phyloP scores from a whole-genome alignment of 2,113 vertebrate genomes.

The Muntiacus muntjak region DNA sequence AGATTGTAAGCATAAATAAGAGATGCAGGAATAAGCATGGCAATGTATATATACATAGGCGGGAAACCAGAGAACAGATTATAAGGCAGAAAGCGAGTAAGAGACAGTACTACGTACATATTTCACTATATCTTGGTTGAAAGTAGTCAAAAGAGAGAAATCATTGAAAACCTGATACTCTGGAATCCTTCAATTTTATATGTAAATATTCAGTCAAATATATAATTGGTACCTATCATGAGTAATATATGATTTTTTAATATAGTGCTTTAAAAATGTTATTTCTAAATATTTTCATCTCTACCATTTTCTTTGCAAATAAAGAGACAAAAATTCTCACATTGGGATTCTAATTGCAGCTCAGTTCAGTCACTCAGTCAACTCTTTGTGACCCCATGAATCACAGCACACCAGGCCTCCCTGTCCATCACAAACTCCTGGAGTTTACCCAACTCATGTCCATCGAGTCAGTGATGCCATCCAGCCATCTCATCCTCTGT shows the following conservation, averaged over 20 bases:
- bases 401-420: too few relatives aligned
- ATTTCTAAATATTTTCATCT: conserved; percentile 2
- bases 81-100: not conserved
- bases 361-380: too few relatives aligned
- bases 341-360: not conserved
- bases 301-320: not conserved
- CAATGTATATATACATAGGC: not conserved
- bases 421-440: too few relatives aligned
- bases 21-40: not conserved
- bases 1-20: not conserved
- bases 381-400: too few relatives aligned
- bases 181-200: not conserved
- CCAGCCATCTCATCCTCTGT: too few relatives aligned
- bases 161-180: not conserved
- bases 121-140: not conserved
- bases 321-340: not conserved
- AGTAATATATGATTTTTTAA: not conserved
- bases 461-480: too few relatives aligned
- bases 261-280: not conserved
- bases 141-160: not conserved
- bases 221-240: not conserved
- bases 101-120: not conserved
- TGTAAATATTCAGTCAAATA: not conserved
- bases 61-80: not conserved
- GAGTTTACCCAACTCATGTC: too few relatives aligned